Percentiles rank a stretch among this genome's conserved stretches.
These are phyloP conservation scores for Hyles lineata DNA, from an alignment of 2,888 invertebrate genomes.

Conservation along the genomic window DNA sequence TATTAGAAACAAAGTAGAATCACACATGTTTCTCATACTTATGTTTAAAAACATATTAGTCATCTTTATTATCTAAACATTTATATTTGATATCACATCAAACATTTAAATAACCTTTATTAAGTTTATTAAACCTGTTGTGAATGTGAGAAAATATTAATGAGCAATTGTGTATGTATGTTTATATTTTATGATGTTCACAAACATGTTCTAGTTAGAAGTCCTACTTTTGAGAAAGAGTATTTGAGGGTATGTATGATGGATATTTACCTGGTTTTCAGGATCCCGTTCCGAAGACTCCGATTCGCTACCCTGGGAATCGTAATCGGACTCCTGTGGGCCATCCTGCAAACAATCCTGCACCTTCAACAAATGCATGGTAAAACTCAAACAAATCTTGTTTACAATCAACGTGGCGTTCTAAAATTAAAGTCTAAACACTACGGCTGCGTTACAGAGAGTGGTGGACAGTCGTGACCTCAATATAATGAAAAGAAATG, in stretches of 20 bases:
- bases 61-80: neutral
- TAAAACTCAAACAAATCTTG: conserved; percentile 45
- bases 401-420: conserved; percentile 63
- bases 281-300: conserved; percentile 88
- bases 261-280: conserved; percentile 86
- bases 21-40: too few species aligned
- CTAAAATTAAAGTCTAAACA: conserved; percentile 62
- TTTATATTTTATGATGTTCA: neutral
- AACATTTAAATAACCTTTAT: neutral
- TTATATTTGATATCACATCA: neutral
- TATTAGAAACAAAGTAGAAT: too few species aligned
- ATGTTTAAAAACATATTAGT: neutral
- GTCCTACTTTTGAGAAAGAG: neutral
- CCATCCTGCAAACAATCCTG: conserved; percentile 77
- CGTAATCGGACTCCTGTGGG: conserved; percentile 78
- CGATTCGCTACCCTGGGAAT: conserved; percentile 79
- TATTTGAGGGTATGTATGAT: neutral
- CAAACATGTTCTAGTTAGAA: neutral
- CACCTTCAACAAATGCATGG: conserved; percentile 77
- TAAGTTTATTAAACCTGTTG: conserved; percentile 15
- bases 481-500: conserved; percentile 81
- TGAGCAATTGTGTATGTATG: neutral
- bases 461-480: conserved; percentile 77
- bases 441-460: conserved; percentile 66
- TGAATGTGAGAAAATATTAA: neutral